A percentile compares a stretch with the other conserved stretches of the same genome.
Evolutionary conservation across 2,797 vertebrate species (phyloP).

Genomic region (Centropyge bicolor): DNA sequence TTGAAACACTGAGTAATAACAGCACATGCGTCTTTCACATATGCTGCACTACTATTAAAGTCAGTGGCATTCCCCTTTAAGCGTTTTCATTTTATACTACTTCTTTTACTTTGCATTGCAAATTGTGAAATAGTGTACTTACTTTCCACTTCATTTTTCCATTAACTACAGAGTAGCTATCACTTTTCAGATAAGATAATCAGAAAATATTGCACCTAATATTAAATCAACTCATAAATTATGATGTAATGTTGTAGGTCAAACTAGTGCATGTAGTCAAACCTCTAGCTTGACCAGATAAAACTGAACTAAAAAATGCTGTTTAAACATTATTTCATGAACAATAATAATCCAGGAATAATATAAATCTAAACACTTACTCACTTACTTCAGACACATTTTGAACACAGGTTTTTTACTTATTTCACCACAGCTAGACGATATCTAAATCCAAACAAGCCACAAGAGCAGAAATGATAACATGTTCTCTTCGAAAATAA

Average conservation of each 20-base stretch:
- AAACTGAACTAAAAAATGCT: background rate
- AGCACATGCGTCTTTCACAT: background rate
- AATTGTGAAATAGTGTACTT: too few relatives aligned
- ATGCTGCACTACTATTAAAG: too few relatives aligned
- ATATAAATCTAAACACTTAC: too few relatives aligned
- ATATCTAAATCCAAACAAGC: background rate
- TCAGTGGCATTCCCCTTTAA: too few relatives aligned
- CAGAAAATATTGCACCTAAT: too few relatives aligned
- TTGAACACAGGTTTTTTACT: background rate
- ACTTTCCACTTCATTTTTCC: too few relatives aligned
- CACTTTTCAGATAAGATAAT: too few relatives aligned
- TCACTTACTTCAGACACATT: background rate
- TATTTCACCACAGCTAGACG: background rate
- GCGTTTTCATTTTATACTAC: too few relatives aligned
- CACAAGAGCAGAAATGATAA: background rate
- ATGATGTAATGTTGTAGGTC: background rate
- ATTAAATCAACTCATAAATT: background rate
- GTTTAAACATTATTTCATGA: background rate
- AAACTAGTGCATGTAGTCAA: background rate
- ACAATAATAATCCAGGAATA: too few relatives aligned
- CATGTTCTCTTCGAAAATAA: background rate
- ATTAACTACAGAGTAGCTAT: too few relatives aligned
- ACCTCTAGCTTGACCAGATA: background rate
- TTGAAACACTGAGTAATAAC: slow-evolving; percentile 18
- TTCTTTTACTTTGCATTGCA: too few relatives aligned